Evolutionary conservation across 1,140 invertebrate species (phyloP).

Genomic region (Cotesia chilonis): DNA sequence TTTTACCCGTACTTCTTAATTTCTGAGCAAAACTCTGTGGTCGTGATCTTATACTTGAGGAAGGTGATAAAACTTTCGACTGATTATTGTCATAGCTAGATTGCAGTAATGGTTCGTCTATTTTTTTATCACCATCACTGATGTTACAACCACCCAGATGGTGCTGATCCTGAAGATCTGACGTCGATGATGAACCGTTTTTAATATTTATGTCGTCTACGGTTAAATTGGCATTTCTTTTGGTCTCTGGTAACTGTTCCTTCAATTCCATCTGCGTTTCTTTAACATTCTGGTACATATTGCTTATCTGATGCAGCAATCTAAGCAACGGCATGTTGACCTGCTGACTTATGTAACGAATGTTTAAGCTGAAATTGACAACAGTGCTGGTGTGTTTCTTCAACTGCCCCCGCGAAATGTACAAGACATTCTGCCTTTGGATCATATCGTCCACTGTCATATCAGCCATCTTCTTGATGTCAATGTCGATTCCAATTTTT

Average conservation of each 20-base stretch:
- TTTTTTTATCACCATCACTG: conserved; percentile 48
- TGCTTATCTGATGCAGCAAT: conserved; percentile 93
- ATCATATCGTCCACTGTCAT: conserved; percentile 87
- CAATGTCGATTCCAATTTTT: conserved; percentile 86
- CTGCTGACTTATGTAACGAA: conserved; percentile 88
- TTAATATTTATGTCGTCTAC: conserved; percentile 58
- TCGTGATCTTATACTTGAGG: conserved; percentile 71
- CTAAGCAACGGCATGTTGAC: conserved; percentile 95
- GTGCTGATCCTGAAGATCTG: conserved; percentile 72
- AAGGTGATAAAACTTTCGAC: conserved; percentile 67
- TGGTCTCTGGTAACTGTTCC: conserved; percentile 70
- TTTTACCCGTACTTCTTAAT: conserved; percentile 82
- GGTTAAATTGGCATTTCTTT: conserved; percentile 63
- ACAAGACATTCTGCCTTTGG: conserved; percentile 81
- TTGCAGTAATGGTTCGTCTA: conserved; percentile 64
- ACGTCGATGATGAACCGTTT: conserved; percentile 70
- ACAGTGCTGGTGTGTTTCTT: conserved; percentile 90
- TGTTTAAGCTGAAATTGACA: conserved; percentile 86
- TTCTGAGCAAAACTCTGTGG: conserved; percentile 90
- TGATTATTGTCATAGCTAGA: conserved; percentile 58
- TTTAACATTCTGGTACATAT: conserved; percentile 97
- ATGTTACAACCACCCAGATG: conserved; percentile 34
- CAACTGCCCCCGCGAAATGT: conserved; percentile 84
- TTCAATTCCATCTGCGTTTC: conserved; percentile 91
- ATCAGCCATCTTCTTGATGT: conserved; percentile 88